These are phyloP conservation scores for Variabilichromis moorii DNA, from an alignment of 2,113 vertebrate species.

Conservation along the genomic window DNA sequence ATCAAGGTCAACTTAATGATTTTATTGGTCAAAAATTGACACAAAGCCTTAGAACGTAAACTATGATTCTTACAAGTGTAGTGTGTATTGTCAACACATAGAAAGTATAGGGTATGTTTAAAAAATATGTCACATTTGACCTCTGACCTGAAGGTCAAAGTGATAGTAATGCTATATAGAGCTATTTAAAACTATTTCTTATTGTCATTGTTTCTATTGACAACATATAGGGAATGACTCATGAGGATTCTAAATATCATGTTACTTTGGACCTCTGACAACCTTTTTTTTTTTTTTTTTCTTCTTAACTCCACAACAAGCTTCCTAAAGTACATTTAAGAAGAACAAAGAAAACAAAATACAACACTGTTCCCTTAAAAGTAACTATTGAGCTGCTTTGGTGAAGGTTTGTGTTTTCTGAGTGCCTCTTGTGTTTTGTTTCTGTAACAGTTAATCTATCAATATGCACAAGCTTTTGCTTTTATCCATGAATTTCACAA, in stretches of 20 bases:
- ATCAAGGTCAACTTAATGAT: not conserved
- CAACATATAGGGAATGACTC: not conserved
- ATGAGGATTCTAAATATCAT: not conserved
- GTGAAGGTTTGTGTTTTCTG: not conserved
- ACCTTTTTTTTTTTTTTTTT: not conserved
- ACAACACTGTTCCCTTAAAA: not conserved
- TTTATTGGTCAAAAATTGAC: not conserved
- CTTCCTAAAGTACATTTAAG: not conserved
- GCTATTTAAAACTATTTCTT: not conserved
- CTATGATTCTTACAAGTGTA: not conserved
- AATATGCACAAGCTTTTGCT: not conserved
- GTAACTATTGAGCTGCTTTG: not conserved
- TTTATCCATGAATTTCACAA: not conserved
- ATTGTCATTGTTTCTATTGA: no score
- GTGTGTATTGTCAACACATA: not conserved
- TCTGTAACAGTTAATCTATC: not conserved
- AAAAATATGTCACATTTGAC: not conserved
- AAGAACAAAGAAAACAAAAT: not conserved
- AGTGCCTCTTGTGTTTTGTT: not conserved
- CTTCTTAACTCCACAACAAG: not conserved
- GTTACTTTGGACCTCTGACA: not conserved
- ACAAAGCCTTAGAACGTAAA: not conserved
- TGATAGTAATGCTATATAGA: not conserved
- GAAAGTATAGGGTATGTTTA: accelerated
- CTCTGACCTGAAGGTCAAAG: not conserved